Percentiles rank a stretch among this genome's conserved stretches.
phyloP scores from a whole-genome alignment of 1,140 invertebrate genomes.

The Drosophila nigrodunni region DNA sequence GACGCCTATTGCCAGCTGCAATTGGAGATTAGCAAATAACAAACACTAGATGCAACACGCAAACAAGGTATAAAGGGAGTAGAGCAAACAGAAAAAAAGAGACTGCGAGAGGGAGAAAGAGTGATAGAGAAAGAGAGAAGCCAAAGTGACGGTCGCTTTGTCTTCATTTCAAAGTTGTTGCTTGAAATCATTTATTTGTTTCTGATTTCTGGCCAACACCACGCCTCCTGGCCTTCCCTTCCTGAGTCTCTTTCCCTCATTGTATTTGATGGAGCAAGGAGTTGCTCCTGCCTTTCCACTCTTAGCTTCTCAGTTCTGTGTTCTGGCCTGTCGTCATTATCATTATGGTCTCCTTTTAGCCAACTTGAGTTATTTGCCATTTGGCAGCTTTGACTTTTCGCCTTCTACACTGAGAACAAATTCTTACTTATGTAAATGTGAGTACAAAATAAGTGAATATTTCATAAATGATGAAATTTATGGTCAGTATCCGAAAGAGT shows the following conservation, averaged over 20 bases:
- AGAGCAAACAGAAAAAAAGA: not conserved
- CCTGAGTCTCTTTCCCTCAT: not conserved
- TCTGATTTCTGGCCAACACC: conserved; percentile 78
- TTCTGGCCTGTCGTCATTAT: conserved; percentile 70
- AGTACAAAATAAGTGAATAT: no score
- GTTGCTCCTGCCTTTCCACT: conserved; percentile 8
- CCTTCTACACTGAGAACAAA: not conserved
- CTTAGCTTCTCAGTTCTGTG: not conserved
- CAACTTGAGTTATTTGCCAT: conserved; percentile 69
- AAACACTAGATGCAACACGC: conserved; percentile 51
- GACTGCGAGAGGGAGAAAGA: not conserved
- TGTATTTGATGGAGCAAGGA: not conserved
- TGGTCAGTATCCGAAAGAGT: no score
- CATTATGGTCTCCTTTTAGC: conserved; percentile 56
- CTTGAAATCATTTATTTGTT: conserved; percentile 83
- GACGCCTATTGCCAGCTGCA: conserved; percentile 17
- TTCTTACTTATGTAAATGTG: no score
- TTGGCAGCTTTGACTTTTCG: conserved; percentile 44
- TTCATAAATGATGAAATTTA: no score
- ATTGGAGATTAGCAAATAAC: conserved; percentile 34
- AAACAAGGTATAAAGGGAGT: conserved; percentile 11
- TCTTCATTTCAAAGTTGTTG: conserved; percentile 79
- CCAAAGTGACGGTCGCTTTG: conserved; percentile 66
- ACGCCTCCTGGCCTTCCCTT: conserved; percentile 57
- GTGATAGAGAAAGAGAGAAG: conserved; percentile 26